These are phyloP conservation scores for Diabrotica undecimpunctata DNA, from an alignment of 1,140 invertebrate species.

Conservation along the genomic window DNA sequence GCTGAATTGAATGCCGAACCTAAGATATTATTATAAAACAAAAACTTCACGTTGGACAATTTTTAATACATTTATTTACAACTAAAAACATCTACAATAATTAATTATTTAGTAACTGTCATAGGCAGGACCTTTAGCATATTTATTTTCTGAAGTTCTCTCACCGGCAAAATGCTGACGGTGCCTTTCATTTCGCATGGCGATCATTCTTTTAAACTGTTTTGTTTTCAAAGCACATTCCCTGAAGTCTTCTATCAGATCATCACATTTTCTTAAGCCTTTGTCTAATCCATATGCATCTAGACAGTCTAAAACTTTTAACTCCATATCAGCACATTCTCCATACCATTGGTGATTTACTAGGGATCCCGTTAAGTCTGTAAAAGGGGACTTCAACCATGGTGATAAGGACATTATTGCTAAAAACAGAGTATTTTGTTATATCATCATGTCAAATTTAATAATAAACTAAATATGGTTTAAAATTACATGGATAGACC, in stretches of 20 bases:
- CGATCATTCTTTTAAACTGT: constrained; percentile 54
- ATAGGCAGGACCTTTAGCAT: constrained; percentile 48
- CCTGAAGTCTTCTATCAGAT: constrained; percentile 59
- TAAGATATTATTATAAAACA: no score
- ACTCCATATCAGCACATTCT: constrained; percentile 61
- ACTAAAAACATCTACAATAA: constrained; percentile 12
- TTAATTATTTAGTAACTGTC: constrained; percentile 48
- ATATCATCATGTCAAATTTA: constrained; percentile 25
- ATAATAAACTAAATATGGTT: neutral
- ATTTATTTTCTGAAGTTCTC: constrained; percentile 46
- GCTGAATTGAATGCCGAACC: no score
- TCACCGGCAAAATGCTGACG: constrained; percentile 53
- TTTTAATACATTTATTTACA: constrained; percentile 15
- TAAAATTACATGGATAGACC: neutral
- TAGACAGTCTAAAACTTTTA: constrained; percentile 65
- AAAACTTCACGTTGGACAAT: no score
- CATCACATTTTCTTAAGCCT: constrained; percentile 55
- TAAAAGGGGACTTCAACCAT: constrained; percentile 60
- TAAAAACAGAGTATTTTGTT: constrained; percentile 16
- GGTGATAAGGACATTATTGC: constrained; percentile 49
- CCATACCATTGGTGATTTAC: constrained; percentile 59
- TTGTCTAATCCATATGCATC: constrained; percentile 68
- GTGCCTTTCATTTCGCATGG: constrained; percentile 55
- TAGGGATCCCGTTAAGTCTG: constrained; percentile 61
- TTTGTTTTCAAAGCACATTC: constrained; percentile 62